These are phyloP conservation scores for Lamellibrachia luymesi DNA, from an alignment of 1,140 invertebrate genomes.

Conservation along the genomic window DNA sequence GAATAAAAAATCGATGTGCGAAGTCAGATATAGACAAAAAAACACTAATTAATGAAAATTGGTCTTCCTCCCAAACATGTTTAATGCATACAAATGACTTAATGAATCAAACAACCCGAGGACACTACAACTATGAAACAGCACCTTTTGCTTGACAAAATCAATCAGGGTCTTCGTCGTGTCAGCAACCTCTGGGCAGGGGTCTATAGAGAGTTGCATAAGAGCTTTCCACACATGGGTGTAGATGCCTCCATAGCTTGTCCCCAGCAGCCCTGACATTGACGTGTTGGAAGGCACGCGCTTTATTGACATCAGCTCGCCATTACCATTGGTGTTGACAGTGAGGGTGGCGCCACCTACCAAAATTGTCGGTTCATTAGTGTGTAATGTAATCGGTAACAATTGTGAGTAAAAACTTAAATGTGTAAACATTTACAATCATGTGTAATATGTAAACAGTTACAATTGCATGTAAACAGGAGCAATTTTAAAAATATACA, in stretches of 20 bases:
- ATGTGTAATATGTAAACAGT: too few species aligned
- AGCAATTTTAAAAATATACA: too few species aligned
- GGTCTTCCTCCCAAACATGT: conserved; percentile 6
- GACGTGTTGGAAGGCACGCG: conserved; percentile 7
- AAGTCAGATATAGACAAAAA: too few species aligned
- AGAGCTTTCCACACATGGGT: conserved; percentile 7
- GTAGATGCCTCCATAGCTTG: conserved; percentile 10
- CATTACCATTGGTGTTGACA: neutral
- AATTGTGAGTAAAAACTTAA: too few species aligned
- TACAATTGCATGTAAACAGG: too few species aligned
- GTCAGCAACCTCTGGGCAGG: conserved; percentile 74
- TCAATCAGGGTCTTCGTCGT: conserved; percentile 76
- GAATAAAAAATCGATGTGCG: too few species aligned
- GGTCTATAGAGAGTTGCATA: conserved; percentile 73
- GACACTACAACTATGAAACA: neutral
- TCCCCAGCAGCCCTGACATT: neutral
- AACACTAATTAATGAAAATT: too few species aligned
- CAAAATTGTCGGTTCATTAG: too few species aligned
- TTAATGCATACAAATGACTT: neutral
- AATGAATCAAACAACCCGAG: neutral
- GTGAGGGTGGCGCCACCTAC: neutral
- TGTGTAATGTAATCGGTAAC: too few species aligned
- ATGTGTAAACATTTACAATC: too few species aligned
- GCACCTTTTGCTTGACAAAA: conserved; percentile 74
- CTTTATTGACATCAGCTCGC: conserved; percentile 10